phyloP scores from a whole-genome alignment of 2,888 invertebrate genomes.

The Andrena fulva region DNA sequence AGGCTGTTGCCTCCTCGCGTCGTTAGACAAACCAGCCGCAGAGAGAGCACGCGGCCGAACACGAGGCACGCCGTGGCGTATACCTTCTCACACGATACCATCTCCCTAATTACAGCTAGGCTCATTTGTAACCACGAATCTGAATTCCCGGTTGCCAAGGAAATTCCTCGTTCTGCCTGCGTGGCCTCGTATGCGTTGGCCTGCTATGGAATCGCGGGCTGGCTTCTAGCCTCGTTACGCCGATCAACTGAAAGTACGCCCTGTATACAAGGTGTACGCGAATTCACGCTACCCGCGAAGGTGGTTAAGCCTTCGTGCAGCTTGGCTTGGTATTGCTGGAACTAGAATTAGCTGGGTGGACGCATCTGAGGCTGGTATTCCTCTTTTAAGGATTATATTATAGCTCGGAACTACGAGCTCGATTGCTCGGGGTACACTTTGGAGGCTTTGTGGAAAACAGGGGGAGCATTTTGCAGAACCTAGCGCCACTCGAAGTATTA shows the following conservation, averaged over 20 bases:
- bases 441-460: too few relatives aligned
- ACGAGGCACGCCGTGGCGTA: conserved; percentile 46
- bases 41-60: conserved; percentile 59
- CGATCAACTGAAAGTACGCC: conserved; percentile 32
- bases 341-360: too few relatives aligned
- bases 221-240: conserved; percentile 46
- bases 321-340: too few relatives aligned
- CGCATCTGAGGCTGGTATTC: too few relatives aligned
- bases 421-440: too few relatives aligned
- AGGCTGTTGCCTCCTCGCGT: conserved; percentile 68
- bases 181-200: conserved; percentile 42
- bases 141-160: conserved; percentile 77
- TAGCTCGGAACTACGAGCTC: too few relatives aligned
- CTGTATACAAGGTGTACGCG: conserved; percentile 7
- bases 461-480: too few relatives aligned
- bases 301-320: neutral
- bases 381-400: too few relatives aligned
- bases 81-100: conserved; percentile 82
- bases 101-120: conserved; percentile 81
- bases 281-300: neutral
- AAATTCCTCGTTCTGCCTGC: conserved; percentile 79
- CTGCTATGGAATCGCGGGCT: conserved; percentile 45
- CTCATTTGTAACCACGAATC: conserved; percentile 82
- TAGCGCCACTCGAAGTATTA: too few relatives aligned
- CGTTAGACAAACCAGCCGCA: conserved; percentile 76